Evolutionary conservation across 1,140 invertebrate genomes (phyloP).

Genomic region (Drosophila nannoptera): DNA sequence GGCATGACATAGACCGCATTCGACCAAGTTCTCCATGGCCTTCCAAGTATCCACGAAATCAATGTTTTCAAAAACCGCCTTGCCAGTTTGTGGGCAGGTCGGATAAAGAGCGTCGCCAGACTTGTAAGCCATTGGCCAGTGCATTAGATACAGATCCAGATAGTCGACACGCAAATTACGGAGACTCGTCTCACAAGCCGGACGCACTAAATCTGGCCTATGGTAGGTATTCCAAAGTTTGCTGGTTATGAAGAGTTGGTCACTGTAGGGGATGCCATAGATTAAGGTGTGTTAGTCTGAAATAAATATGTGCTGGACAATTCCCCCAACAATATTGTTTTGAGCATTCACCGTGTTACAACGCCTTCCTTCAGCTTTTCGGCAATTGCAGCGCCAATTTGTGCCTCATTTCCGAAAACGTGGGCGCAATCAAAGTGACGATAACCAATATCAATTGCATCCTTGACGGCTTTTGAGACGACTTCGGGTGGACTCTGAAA

Average conservation of each 20-base stretch:
- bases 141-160: slow-evolving; percentile 88
- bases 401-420: slow-evolving; percentile 87
- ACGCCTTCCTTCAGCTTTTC: slow-evolving; percentile 83
- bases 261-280: slow-evolving; percentile 63
- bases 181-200: slow-evolving; percentile 80
- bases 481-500: slow-evolving; percentile 85
- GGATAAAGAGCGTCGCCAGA: slow-evolving; percentile 72
- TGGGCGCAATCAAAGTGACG: slow-evolving; percentile 90
- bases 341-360: slow-evolving; percentile 81
- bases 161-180: slow-evolving; percentile 85
- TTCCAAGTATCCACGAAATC: slow-evolving; percentile 95
- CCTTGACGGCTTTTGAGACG: slow-evolving; percentile 86
- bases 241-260: slow-evolving; percentile 85
- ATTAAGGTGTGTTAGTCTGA: neutral
- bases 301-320: neutral
- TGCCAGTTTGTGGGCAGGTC: slow-evolving; percentile 81
- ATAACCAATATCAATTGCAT: slow-evolving; percentile 88
- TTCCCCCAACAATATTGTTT: neutral
- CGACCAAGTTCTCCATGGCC: slow-evolving; percentile 89
- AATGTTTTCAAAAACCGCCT: slow-evolving; percentile 80
- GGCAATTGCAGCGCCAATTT: slow-evolving; percentile 85
- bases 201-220: slow-evolving; percentile 64
- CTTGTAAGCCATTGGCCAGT: slow-evolving; percentile 86
- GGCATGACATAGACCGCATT: slow-evolving; percentile 85
- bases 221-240: slow-evolving; percentile 79